Evolutionary conservation across 1,140 invertebrate genomes (phyloP).

Genomic region (Ericerus pela): DNA sequence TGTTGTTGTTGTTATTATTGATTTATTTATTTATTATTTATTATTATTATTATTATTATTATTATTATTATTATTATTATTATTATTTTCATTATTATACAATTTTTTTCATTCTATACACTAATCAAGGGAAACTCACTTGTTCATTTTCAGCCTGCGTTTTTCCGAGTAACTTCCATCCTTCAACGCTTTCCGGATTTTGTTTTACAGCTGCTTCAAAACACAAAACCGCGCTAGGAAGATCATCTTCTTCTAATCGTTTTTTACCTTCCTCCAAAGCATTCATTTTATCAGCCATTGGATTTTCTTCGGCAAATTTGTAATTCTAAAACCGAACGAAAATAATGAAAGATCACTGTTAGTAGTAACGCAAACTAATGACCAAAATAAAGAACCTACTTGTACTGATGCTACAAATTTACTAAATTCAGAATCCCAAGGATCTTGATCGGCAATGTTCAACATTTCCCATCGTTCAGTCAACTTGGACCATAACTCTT

Average conservation of each 20-base stretch:
- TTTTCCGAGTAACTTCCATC: slow-evolving; percentile 66
- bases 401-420: slow-evolving; percentile 48
- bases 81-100: too few relatives aligned
- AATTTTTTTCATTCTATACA: too few relatives aligned
- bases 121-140: slow-evolving; percentile 30
- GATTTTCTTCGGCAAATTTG: slow-evolving; percentile 71
- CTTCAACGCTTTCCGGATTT: slow-evolving; percentile 60
- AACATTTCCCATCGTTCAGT: slow-evolving; percentile 63
- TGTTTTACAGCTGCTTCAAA: slow-evolving; percentile 92
- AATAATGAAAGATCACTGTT: not conserved
- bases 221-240: slow-evolving; percentile 86
- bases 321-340: slow-evolving; percentile 43
- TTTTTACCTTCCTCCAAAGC: slow-evolving; percentile 73
- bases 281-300: slow-evolving; percentile 63
- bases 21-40: too few relatives aligned
- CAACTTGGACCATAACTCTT: slow-evolving; percentile 55
- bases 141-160: slow-evolving; percentile 88
- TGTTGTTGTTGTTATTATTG: too few relatives aligned
- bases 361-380: slow-evolving; percentile 4
- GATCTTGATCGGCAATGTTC: slow-evolving; percentile 38
- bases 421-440: slow-evolving; percentile 51
- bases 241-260: slow-evolving; percentile 67
- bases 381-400: slow-evolving; percentile 32
- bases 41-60: too few relatives aligned
- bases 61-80: not conserved